Base-by-base conservation (phyloP, 2,797 vertebrate species). In the Sus cebifrons region DNA sequence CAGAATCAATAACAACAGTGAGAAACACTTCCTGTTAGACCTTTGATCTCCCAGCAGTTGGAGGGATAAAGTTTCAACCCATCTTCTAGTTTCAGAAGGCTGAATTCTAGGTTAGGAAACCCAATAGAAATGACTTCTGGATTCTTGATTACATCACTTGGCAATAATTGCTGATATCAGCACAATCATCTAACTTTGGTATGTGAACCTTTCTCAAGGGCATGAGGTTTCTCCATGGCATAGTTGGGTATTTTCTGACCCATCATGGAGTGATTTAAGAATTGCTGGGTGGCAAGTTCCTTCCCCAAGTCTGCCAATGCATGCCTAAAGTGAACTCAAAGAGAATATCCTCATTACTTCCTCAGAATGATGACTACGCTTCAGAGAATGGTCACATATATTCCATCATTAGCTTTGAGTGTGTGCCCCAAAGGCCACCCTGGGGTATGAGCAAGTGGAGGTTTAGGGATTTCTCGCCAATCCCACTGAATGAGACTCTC, bases 31-130 rank as follows among this genome's bases (percentile, higher is more conserved):
- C 1, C 29, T 18, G 0, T 84, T 95, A 95, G 65, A 95, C 52
- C 32, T 85, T 78, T 83, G 27, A 74, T 97, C 93, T 97, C 67
- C 85, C 94, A 98, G 95, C 82, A 96, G 95, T 96, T 96, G 89
- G 87, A 0, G 74, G 78, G 84, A 97, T 93, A 92, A 97, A 98
- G 89, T 92, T 97, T 97, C 97, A 98, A 94, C 92, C 96, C 91
- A 97, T 95, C 74, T 92, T 74, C 78, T 97, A 95, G 88, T 97
- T 97, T 98, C 96, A 95, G 93, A 89, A 96, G 82, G 94, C 94
- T 97, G 84, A 98, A 94, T 96, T 95, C 92, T 96, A 94, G 94
- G 88, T 97, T 97, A 98, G 96, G 96, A 96, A 96, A 95, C 88
- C 96, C 86, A 95, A 92, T 96, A 97, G 95, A 98, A 98, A 97